These are phyloP conservation scores for Paramormyrops kingsleyae DNA, from an alignment of 2,113 vertebrate genomes.

Conservation along the genomic window DNA sequence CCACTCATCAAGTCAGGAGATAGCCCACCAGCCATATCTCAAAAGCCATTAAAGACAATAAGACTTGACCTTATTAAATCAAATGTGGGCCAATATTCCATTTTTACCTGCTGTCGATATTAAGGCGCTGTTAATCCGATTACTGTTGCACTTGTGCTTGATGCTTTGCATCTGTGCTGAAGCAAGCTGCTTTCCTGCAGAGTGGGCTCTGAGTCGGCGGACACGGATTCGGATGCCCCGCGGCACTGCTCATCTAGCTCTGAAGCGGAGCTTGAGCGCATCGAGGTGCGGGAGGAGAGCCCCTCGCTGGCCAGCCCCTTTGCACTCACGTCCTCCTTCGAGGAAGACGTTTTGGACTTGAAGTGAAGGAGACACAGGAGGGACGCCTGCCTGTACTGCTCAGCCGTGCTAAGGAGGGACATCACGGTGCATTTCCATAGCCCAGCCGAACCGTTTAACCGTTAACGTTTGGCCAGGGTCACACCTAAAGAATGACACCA, in stretches of 20 bases:
- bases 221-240: constrained; percentile 61
- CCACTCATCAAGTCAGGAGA: background rate
- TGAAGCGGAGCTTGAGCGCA: constrained; percentile 60
- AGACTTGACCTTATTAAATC: background rate
- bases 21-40: background rate
- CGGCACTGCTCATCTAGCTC: constrained; percentile 61
- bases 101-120: background rate
- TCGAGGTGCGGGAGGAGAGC: constrained; percentile 59
- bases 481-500: background rate
- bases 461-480: background rate
- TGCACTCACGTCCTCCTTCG: constrained; percentile 68
- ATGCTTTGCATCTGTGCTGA: background rate
- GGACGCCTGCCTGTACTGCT: constrained; percentile 31
- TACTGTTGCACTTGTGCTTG: background rate
- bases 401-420: constrained; percentile 35
- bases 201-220: constrained; percentile 66
- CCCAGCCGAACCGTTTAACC: background rate
- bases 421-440: constrained; percentile 30
- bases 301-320: constrained; percentile 63
- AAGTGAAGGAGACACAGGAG: constrained; percentile 73
- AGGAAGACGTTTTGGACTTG: constrained; percentile 87
- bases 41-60: background rate
- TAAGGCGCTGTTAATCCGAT: background rate
- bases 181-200: constrained; percentile 50
- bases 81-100: background rate